Base-by-base conservation (phyloP, 2,113 vertebrate species). In the Cephalopterus ornatus region DNA sequence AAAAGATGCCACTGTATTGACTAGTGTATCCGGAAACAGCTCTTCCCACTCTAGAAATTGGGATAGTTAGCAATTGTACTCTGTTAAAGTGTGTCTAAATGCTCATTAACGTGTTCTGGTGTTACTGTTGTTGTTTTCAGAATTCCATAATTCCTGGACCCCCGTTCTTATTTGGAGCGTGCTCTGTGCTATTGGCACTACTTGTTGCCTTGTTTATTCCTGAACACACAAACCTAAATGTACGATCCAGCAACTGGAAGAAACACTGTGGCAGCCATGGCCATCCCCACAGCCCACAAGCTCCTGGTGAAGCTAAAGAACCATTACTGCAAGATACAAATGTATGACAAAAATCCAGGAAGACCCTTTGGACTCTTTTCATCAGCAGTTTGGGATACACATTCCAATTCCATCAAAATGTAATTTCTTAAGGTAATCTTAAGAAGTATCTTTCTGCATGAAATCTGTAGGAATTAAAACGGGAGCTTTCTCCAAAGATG, bases 191-290 rank as follows among this genome's bases (percentile, higher is more conserved):
- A 75, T 85, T 99, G 91, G 99, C 98, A 59, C 97, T 99, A 20
- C 98, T 99, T 39, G 99, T 99, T 98, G 99, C 99, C 96, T 98
- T 99, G 97, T 99, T 99, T 92, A 99, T 99, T 95, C 99, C 98
- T 7, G 98, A 99, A 92, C 98, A 99, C 85, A 98, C 98, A 14
- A 98, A 98, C 59, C 92, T 98, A 76, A 98, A 97, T 4, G 55
- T 97, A 26, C 97, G 99, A 19, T 88, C 98, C 56, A 97, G 98
- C 93, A 98, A 93, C 61, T 99, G 99, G 99, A 98, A 99, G 97
- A 99, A 99, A 72, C 98, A 99, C 96, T 97, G 98, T 65, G 98
- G 98, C 35, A 95, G 97, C 63, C 98, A 99, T 3, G 94, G 98
- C 68, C 98, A 99, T 49, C 97, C 98, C 58, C 98, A 99, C 79